Base-by-base conservation (phyloP, 1,140 invertebrate species). In the Heliconius hewitsoni region DNA sequence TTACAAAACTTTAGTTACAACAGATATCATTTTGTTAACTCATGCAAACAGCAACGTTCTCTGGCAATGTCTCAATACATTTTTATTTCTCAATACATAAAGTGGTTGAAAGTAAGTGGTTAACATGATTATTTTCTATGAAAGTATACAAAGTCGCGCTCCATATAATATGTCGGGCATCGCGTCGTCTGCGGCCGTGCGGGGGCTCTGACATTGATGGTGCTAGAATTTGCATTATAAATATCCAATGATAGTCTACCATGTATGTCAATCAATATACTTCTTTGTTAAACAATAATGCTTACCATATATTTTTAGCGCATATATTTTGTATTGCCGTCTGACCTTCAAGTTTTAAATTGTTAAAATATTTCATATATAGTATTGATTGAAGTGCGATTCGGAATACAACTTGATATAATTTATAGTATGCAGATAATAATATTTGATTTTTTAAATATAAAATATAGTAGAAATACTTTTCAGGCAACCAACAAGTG, bases 61-160 rank as follows among this genome's bases (percentile, higher is more conserved):
- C 74, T 46, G 57, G 19, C 34, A 52, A 72, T 72, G 30, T 71
- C 46, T 77, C 70, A 72, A 72, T 77, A 71, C 23, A 23, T 50
- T 19, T 77, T 71, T 77, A 52, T 71, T 55, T 71, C 70, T 72
- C 16, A 70, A 79, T 73, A 71, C 16, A 19, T 18, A 39, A 77
- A 73, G 23, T 55, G 71, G 78, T 87, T 78, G 84, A 85, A 83
- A 83, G 84, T 84, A 86, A 83, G 80, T 82, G 73, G 82, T 81
- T 82, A 87, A 37, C 82, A 88, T 87, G 84, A 87, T 90, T 88
- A 85, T 89, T 89, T 89, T 87, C 87, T 93, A 90, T 87, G 91
- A 93, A 93, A 93, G 90, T 91, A 83, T 87, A 86, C 82, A 82
- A 57, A 89, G 93, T 93, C 86, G 85, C 91, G 92, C 91, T 94